Base-by-base conservation (phyloP, 2,797 vertebrate species). In the Astyanax mexicanus region DNA sequence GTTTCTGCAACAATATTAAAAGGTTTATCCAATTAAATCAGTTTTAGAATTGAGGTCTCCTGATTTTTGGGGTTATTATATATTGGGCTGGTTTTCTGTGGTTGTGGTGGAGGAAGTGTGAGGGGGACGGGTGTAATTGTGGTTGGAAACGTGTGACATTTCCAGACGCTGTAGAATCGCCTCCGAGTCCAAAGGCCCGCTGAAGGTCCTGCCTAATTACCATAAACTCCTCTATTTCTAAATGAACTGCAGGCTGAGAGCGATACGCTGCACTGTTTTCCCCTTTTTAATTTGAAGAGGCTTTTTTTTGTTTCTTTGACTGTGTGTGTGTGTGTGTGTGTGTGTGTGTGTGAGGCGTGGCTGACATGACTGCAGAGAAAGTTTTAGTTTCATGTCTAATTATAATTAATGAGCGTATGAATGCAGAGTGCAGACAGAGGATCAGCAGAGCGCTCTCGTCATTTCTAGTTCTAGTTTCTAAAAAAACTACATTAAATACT, bases 71-170 rank as follows among this genome's bases (percentile, higher is more conserved):
- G n/a, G 44, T 54, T 44, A 62, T 66, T 80, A 67, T 66, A 49
- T 35, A 74, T 79, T 67, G 65, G 47, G 25, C 69, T 75, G 47
- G 25, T 69, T 75, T 61, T 21, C 52, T 64, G 15, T 54, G 60
- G 15, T 40, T 45, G 57, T 19, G 11, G 4, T 9, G 1, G 52
- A 38, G 29, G 52, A 17, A 10, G 25, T 27, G 7, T 60, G 19
- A 11, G 25, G 72, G 35, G 66, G 76, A 44, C 15, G 47, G 45
- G 29, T 23, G 42, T 74, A 79, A 79, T 74, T 72, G 61, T 29
- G 72, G 44, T 44, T 62, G 73, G 76, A 66, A 65, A 69, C 35
- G 32, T 25, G 19, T 83, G 81, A 79, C 79, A 79, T 84, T 83
- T 83, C 47, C 15, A 61, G 55, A n/a, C 19, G 75, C 19, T 17